These are phyloP conservation scores for Callorhinus ursinus DNA, from an alignment of 2,113 vertebrate species.

Conservation along the genomic window DNA sequence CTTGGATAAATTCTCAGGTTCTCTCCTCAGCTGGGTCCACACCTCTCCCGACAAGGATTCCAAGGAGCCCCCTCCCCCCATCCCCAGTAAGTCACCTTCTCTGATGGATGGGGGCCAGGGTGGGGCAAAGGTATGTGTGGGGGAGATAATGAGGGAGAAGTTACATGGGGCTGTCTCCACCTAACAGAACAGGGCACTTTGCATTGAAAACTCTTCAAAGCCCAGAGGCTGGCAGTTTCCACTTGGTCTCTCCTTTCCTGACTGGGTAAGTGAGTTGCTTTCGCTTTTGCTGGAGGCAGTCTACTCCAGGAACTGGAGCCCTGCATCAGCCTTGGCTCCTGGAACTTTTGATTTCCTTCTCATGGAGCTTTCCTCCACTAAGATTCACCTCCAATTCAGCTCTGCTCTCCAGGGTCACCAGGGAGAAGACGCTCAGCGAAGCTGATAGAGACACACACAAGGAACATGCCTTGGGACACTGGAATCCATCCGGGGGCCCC, in stretches of 20 bases:
- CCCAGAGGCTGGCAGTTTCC: neutral
- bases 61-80: neutral
- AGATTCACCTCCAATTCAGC: neutral
- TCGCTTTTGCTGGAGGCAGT: neutral
- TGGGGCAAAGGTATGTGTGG: neutral
- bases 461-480: no score
- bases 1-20: neutral
- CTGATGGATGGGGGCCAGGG: neutral
- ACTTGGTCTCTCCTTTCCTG: neutral
- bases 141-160: neutral
- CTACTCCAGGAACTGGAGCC: neutral
- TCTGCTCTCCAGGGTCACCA: neutral
- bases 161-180: fast-evolving
- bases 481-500: no score
- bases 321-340: neutral
- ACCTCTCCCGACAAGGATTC: neutral
- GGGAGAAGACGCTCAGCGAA: neutral
- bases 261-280: no score
- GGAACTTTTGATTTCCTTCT: neutral
- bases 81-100: neutral
- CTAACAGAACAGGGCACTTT: neutral
- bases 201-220: fast-evolving
- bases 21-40: no score
- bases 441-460: neutral
- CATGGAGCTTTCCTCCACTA: no score